A percentile compares a stretch with the other conserved stretches of the same genome.
Evolutionary conservation across 1,140 invertebrate genomes (phyloP).

Genomic region (Cepaea nemoralis): DNA sequence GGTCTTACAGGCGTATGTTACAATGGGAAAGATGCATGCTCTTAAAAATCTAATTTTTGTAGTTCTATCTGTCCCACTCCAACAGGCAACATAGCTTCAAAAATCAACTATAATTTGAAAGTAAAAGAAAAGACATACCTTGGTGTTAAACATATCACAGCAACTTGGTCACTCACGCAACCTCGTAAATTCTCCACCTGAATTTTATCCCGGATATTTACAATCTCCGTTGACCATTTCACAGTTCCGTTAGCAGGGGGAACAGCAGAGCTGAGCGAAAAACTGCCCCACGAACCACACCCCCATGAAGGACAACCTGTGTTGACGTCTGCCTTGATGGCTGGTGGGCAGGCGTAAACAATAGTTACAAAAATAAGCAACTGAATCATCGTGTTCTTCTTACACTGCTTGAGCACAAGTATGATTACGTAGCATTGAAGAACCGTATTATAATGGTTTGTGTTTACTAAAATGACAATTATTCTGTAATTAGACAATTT

Average conservation of each 20-base stretch:
- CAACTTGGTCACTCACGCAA: conserved; percentile 48
- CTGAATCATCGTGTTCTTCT: background rate
- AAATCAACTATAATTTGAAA: background rate
- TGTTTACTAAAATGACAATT: no score
- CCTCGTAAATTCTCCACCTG: conserved; percentile 37
- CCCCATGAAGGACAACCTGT: conserved; percentile 52
- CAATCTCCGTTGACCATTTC: conserved; percentile 28
- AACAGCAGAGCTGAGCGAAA: conserved; percentile 43
- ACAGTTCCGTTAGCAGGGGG: background rate
- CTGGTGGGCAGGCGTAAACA: background rate
- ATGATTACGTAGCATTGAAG: no score
- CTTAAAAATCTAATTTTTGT: no score
- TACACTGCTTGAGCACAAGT: background rate
- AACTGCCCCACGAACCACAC: conserved; percentile 50
- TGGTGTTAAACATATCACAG: conserved; percentile 49
- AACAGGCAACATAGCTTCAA: no score
- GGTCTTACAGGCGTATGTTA: background rate
- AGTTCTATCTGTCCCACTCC: no score
- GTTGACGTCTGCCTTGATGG: background rate
- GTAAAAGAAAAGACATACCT: conserved; percentile 29
- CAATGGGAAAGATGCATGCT: no score
- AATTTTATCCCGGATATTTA: conserved; percentile 21
- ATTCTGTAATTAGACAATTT: no score
- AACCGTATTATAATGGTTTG: no score
- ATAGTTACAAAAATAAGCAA: background rate